Conservation (phyloP, 2,797 vertebrate genomes). For the Pogonophryne albipinna region DNA sequence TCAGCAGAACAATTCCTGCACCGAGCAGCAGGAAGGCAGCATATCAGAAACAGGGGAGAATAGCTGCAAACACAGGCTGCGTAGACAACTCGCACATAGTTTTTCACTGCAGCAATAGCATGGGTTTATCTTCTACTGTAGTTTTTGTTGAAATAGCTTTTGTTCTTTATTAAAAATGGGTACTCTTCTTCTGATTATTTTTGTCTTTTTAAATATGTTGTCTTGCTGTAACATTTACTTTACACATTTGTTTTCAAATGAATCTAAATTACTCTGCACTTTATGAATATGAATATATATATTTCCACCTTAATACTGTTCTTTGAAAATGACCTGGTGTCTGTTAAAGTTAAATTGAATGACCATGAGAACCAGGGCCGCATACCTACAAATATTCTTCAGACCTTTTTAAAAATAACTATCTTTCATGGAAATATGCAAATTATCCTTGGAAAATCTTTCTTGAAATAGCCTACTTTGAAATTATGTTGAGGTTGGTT, state of each 20-base stretch:
- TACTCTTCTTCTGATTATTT: not conserved
- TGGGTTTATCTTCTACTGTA: not conserved
- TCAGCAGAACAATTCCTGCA: constrained; percentile 59
- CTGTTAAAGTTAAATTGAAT: constrained; percentile 21
- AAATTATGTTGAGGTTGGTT: too few relatives aligned
- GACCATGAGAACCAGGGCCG: not conserved
- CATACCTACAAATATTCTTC: not conserved
- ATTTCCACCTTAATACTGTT: not conserved
- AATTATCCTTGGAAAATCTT: not conserved
- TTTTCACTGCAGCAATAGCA: not conserved
- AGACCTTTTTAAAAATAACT: not conserved
- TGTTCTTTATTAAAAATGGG: too few relatives aligned
- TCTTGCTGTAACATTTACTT: not conserved
- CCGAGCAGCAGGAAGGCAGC: constrained; percentile 55
- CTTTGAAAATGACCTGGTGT: not conserved
- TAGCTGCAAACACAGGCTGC: constrained; percentile 68
- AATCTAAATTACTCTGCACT: constrained; percentile 6
- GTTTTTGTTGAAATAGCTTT: not conserved
- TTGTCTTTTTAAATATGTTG: not conserved
- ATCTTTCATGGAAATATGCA: not conserved
- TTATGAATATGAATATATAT: too few relatives aligned
- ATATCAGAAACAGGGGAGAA: constrained; percentile 35
- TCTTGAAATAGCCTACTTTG: not conserved
- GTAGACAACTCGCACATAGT: constrained; percentile 8
- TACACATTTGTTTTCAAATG: not conserved